A percentile compares a stretch with the other conserved stretches of the same genome.
Evolutionary conservation across 2,113 vertebrate species (phyloP).

Genomic region (Chamaea fasciata): DNA sequence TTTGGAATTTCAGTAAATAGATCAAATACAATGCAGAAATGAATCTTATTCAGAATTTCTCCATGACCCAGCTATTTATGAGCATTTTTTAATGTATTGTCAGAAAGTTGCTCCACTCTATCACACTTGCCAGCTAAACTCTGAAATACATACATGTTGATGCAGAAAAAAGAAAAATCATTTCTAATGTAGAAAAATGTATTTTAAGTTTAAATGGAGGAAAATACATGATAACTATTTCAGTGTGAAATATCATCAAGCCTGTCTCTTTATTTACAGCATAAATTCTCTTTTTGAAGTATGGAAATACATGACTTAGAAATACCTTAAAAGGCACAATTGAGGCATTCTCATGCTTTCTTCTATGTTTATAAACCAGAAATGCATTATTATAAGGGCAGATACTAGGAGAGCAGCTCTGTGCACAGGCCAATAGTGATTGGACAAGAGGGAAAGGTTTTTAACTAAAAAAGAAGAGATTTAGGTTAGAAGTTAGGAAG

Average conservation of each 20-base stretch:
- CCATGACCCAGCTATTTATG: neutral
- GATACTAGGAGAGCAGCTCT: neutral
- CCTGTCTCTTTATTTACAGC: neutral
- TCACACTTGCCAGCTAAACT: neutral
- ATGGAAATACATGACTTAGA: neutral
- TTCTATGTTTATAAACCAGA: neutral
- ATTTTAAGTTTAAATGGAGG: neutral
- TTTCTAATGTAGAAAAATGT: neutral
- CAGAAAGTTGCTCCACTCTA: neutral
- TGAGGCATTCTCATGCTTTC: neutral
- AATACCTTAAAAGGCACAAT: neutral
- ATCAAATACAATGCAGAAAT: neutral
- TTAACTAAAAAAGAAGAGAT: neutral
- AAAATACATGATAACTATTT: neutral
- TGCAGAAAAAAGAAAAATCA: neutral
- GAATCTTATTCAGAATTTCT: neutral
- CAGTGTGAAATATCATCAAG: neutral
- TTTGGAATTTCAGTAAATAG: slow-evolving; percentile 4
- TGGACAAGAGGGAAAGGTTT: neutral
- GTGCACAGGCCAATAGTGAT: neutral
- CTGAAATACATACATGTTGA: neutral
- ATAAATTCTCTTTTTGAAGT: neutral
- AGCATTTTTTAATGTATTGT: neutral
- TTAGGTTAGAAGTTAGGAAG: neutral
- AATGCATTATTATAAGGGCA: neutral